phyloP scores from a whole-genome alignment of 2,113 vertebrate genomes.

The Turdus rufiventris region DNA sequence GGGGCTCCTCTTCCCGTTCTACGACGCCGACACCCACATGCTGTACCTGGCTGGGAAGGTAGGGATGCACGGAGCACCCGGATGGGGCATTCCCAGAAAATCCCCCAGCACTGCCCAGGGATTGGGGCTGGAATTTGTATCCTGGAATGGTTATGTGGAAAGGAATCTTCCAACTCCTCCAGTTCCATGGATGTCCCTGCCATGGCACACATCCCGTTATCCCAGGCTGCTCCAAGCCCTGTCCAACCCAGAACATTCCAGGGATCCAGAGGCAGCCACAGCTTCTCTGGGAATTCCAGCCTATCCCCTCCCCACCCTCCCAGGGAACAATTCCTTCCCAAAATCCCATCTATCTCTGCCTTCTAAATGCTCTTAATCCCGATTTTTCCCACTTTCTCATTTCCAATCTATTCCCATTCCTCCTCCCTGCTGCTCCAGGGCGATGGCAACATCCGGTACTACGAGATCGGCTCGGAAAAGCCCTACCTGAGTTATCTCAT shows the following conservation, averaged over 20 bases:
- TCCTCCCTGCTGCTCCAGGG: slow-evolving; percentile 71
- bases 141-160: neutral
- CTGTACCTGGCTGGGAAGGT: slow-evolving; percentile 97
- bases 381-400: fast-evolving
- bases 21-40: slow-evolving; percentile 95
- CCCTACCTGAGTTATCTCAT: slow-evolving; percentile 94
- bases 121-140: neutral
- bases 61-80: fast-evolving
- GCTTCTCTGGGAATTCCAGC: neutral
- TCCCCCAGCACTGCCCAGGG: neutral
- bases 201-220: neutral
- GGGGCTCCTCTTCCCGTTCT: slow-evolving; percentile 93
- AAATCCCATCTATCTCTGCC: neutral
- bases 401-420: neutral
- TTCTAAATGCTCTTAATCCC: fast-evolving
- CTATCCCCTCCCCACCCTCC: neutral
- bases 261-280: neutral
- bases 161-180: neutral
- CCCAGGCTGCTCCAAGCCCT: neutral
- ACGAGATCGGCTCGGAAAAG: slow-evolving; percentile 91
- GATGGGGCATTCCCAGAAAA: neutral
- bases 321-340: neutral
- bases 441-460: slow-evolving; percentile 97
- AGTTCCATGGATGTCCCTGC: neutral
- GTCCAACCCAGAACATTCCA: neutral